These are phyloP conservation scores for Morus bassanus DNA, from an alignment of 2,797 vertebrate species.

Conservation along the genomic window DNA sequence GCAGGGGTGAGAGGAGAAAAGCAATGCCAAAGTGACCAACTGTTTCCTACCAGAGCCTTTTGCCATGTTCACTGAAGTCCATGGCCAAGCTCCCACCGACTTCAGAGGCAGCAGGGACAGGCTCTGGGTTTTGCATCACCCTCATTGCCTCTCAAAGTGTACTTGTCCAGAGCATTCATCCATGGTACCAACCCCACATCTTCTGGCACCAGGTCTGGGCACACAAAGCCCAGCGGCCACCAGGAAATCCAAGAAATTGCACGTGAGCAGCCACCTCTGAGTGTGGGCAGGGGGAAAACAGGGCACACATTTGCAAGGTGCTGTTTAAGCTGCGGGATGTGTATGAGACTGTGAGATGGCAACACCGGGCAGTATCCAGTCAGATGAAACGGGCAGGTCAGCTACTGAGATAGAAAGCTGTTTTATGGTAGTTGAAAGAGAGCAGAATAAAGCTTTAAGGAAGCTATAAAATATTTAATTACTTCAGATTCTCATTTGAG, in stretches of 20 bases:
- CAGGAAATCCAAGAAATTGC: background rate
- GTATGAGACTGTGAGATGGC: background rate
- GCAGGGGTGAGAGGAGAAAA: background rate
- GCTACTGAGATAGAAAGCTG: background rate
- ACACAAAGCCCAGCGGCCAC: background rate
- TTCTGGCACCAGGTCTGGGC: background rate
- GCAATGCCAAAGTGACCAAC: background rate
- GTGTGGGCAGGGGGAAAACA: background rate
- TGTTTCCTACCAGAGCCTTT: background rate
- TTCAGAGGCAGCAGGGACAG: background rate
- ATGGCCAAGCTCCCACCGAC: background rate
- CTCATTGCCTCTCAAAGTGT: background rate
- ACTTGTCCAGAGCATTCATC: fast-evolving
- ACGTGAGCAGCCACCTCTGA: fast-evolving
- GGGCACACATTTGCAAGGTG: fast-evolving
- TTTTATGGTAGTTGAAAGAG: background rate
- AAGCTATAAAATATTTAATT: slow-evolving; percentile 15
- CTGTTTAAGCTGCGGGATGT: fast-evolving
- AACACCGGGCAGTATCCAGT: background rate
- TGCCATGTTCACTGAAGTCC: background rate
- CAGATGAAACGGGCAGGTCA: fast-evolving
- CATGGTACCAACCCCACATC: background rate
- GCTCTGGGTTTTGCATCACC: background rate
- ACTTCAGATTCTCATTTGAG: background rate
- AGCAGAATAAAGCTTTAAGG: background rate